phyloP scores from a whole-genome alignment of 2,797 vertebrate genomes.

The Alfaro cultratus region DNA sequence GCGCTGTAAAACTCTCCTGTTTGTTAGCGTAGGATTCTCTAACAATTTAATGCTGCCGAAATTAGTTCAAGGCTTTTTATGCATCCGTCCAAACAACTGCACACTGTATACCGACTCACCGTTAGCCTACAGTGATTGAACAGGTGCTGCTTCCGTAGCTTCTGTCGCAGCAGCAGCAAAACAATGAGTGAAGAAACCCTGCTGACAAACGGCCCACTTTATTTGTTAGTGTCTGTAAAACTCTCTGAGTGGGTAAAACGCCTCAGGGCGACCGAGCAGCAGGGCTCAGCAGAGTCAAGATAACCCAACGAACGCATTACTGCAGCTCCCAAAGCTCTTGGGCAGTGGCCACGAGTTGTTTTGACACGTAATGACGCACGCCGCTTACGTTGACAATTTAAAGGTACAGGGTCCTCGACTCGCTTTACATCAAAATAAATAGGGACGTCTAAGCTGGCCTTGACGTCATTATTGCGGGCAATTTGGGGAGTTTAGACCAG shows the following conservation, averaged over 20 bases:
- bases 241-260: no score
- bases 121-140: background rate
- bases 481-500: background rate
- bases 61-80: background rate
- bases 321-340: background rate
- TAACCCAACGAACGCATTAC: background rate
- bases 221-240: background rate
- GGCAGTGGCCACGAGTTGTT: conserved; percentile 8
- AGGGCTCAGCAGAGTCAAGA: background rate
- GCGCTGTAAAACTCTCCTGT: background rate
- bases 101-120: background rate
- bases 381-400: conserved; percentile 34
- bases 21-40: background rate
- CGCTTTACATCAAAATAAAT: background rate
- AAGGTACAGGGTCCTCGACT: conserved; percentile 46
- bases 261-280: background rate
- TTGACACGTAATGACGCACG: conserved; percentile 56
- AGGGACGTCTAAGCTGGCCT: background rate
- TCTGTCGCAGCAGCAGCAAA: background rate
- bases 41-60: background rate
- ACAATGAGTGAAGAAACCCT: background rate
- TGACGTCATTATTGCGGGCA: conserved; percentile 17
- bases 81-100: background rate
- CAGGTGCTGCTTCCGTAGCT: background rate
- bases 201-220: background rate